phyloP scores from a whole-genome alignment of 2,888 invertebrate species.

The Lithophane semibrunnea region DNA sequence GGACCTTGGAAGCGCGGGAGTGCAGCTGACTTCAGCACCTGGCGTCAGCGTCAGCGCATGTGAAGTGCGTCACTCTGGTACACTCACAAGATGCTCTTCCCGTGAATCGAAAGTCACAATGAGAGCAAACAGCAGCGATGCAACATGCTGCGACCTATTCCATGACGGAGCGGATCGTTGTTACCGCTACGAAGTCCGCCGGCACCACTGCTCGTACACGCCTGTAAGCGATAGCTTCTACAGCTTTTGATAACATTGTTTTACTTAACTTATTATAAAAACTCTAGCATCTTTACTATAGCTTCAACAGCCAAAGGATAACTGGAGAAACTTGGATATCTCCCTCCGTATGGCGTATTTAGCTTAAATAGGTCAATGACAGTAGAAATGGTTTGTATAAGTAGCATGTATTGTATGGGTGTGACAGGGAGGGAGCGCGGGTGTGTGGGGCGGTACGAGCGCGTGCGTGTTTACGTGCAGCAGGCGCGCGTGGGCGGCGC shows the following conservation, averaged over 20 bases:
- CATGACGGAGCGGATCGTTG: background rate
- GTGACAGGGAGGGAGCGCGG: background rate
- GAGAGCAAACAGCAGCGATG: background rate
- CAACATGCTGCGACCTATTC: background rate
- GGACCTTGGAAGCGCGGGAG: constrained; percentile 20
- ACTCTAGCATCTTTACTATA: constrained; percentile 47
- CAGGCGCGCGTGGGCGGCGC: constrained; percentile 90
- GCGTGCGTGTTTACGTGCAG: constrained; percentile 79
- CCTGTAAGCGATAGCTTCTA: constrained; percentile 6
- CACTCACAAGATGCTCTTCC: constrained; percentile 3
- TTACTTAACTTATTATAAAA: constrained; percentile 35
- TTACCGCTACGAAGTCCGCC: background rate
- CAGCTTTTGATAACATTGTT: constrained; percentile 12
- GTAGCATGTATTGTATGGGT: background rate
- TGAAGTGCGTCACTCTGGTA: background rate
- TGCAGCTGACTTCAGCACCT: background rate
- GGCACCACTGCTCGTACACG: constrained; percentile 13
- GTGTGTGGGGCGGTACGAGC: background rate
- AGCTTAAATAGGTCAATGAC: constrained; percentile 1
- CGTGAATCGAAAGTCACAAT: background rate
- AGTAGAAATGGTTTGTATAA: constrained; percentile 2
- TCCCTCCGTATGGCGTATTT: background rate
- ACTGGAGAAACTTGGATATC: constrained; percentile 6
- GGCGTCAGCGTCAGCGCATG: background rate
- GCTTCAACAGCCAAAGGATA: constrained; percentile 28